Percentiles rank a stretch among this genome's conserved stretches.
Evolutionary conservation across 2,797 vertebrate genomes (phyloP).

Genomic region (Diglossa cyanea): DNA sequence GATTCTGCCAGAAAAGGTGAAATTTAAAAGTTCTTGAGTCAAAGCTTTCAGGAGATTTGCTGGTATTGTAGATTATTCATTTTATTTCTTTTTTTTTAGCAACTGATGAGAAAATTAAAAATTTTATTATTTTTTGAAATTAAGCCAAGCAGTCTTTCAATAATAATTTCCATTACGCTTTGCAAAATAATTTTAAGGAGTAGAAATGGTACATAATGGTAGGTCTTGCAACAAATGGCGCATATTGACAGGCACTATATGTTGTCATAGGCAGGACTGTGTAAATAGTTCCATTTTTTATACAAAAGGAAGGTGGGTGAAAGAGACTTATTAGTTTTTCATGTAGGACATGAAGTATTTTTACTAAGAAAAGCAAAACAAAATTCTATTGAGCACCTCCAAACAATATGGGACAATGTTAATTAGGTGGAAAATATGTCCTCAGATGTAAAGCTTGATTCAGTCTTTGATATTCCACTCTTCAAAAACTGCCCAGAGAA

Average conservation of each 20-base stretch:
- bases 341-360: not conserved
- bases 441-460: not conserved
- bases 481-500: not conserved
- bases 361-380: not conserved
- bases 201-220: not conserved
- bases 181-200: not conserved
- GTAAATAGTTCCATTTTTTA: not conserved
- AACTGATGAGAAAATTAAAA: not conserved
- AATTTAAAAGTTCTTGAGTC: not conserved
- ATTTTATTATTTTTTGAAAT: not conserved
- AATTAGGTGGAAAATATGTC: not conserved
- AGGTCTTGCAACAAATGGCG: not conserved
- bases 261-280: not conserved
- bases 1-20: not conserved
- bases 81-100: not conserved
- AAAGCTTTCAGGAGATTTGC: not conserved
- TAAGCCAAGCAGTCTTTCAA: not conserved
- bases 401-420: not conserved
- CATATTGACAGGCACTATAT: not conserved
- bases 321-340: not conserved
- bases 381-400: not conserved
- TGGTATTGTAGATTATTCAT: not conserved
- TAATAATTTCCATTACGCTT: not conserved
- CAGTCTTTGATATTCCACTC: not conserved
- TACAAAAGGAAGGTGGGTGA: not conserved